These are phyloP conservation scores for Carassius carassius DNA, from an alignment of 2,113 vertebrate species.

Conservation along the genomic window DNA sequence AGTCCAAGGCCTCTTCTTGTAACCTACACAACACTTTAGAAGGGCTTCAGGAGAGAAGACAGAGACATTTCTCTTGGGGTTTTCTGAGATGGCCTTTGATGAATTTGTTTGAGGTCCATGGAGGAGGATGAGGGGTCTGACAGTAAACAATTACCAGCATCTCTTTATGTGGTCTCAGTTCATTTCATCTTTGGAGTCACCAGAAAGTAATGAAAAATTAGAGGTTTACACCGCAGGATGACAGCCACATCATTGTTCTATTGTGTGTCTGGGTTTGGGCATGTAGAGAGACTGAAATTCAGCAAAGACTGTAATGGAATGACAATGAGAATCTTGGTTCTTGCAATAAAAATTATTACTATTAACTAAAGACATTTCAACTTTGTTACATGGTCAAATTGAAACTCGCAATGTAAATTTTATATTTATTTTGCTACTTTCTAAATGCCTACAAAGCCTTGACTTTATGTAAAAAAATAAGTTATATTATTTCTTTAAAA, in stretches of 20 bases:
- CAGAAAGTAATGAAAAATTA: conserved; percentile 51
- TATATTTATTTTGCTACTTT: too few relatives aligned
- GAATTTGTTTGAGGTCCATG: not conserved
- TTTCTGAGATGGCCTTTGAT: not conserved
- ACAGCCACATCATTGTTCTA: not conserved
- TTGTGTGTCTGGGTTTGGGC: not conserved
- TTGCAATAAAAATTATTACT: not conserved
- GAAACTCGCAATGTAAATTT: too few relatives aligned
- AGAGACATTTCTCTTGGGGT: not conserved
- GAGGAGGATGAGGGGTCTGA: not conserved
- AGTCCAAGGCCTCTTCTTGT: not conserved
- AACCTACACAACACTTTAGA: not conserved
- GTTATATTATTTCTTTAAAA: too few relatives aligned
- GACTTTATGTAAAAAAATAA: too few relatives aligned
- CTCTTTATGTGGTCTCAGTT: not conserved
- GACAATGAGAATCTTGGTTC: not conserved
- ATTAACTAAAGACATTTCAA: not conserved
- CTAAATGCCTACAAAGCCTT: too few relatives aligned
- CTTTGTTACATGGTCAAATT: too few relatives aligned
- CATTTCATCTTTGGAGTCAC: not conserved
- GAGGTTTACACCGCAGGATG: not conserved
- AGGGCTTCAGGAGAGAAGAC: not conserved
- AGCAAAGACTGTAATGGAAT: not conserved
- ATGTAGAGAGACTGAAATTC: not conserved
- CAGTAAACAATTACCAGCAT: conserved; percentile 9